These are phyloP conservation scores for Myotis findleyi DNA, from an alignment of 2,797 vertebrate genomes.

Conservation along the genomic window DNA sequence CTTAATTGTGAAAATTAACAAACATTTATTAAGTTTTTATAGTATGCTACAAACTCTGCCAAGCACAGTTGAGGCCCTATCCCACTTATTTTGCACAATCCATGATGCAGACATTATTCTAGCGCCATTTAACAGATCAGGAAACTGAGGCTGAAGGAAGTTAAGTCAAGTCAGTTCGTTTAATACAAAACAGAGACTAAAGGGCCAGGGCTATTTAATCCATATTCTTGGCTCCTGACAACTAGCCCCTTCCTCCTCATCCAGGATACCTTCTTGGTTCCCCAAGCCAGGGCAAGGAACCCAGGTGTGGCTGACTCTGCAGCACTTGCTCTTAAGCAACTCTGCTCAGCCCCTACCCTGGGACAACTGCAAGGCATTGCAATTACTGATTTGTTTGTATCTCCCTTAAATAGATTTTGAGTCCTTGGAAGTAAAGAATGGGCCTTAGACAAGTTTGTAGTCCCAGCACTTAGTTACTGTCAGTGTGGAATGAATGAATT, in stretches of 20 bases:
- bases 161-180: background rate
- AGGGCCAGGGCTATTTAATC: background rate
- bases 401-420: background rate
- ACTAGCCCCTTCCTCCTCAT: background rate
- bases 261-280: background rate
- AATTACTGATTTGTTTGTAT: background rate
- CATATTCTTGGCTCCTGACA: background rate
- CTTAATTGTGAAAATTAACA: constrained; percentile 10
- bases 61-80: background rate
- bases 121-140: background rate
- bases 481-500: background rate
- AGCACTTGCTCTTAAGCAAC: background rate
- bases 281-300: background rate
- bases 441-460: background rate
- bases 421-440: background rate
- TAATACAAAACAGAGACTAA: background rate
- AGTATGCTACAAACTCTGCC: background rate
- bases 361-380: accelerated
- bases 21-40: background rate
- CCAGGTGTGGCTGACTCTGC: background rate
- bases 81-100: background rate
- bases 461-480: background rate
- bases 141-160: background rate
- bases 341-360: accelerated
- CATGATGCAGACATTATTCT: background rate